Evolutionary conservation across 2,113 vertebrate genomes (phyloP), one percentile per base, ranked within the genome.

Genomic region (Circaetus cinerascens): DNA sequence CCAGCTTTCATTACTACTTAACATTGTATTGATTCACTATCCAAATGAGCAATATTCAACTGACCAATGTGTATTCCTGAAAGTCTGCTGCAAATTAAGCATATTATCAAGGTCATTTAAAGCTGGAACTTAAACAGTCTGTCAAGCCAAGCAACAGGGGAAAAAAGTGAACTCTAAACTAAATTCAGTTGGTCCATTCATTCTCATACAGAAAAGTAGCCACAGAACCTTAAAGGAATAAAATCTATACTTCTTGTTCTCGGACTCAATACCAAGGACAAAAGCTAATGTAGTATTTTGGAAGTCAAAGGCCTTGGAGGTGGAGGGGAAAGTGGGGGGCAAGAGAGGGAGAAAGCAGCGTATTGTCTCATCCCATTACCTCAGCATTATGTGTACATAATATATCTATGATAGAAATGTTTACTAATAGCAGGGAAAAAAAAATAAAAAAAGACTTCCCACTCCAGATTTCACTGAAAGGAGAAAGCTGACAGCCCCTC

Each of bases 381-480:
- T 95, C 94, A 96, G 95, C 94, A 93, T 97, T 95, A 95, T 84
- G 94, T 95, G 89, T 97, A 97, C 87, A 93, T 95, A 96, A 95
- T 95, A 90, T 92, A 96, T 77, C 90, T 97, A 97, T 93, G 88
- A 95, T 91, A 97, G 86, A 97, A 97, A 97, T 88, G 94, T 96
- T 98, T 97, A 96, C 93, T 97, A 96, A 95, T 95, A 96, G 96
- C 96, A 94, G 93, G 83, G 86, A 22, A 86, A 95, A 86, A 84
- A 86, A 92, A 84, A 73, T n/a, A 88, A 95, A 89, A 89, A 96
- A 96, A 90, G 66, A 95, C 86, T 96, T 96, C 93, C 97, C 91
- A 95, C 97, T 95, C 91, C 96, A 96, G 94, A 97, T 95, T 96
- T 95, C 95, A 95, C 96, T 96, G 96, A 97, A 92, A 95, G 96